Conservation (phyloP, 2,888 invertebrate species). For the Crepidodera aurea region DNA sequence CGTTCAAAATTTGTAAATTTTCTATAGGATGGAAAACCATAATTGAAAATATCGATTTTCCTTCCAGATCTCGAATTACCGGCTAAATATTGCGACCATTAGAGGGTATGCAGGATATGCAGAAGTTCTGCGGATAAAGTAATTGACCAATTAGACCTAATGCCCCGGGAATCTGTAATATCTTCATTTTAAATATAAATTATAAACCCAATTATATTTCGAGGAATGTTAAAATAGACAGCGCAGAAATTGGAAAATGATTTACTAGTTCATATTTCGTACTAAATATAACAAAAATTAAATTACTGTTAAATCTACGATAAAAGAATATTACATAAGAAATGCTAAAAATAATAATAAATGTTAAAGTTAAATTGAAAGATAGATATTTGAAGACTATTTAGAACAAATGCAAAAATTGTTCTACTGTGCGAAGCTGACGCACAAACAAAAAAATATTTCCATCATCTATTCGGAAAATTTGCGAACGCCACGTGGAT, state of each 20-base stretch:
- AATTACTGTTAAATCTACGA: too few species aligned
- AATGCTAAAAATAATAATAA: too few species aligned
- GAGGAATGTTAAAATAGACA: background rate
- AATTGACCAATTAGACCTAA: slow-evolving; percentile 14
- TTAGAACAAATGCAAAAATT: too few species aligned
- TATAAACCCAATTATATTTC: slow-evolving; percentile 1
- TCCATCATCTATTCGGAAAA: too few species aligned
- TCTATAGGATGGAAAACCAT: slow-evolving; percentile 19
- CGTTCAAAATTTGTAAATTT: slow-evolving; percentile 24
- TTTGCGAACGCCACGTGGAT: too few species aligned
- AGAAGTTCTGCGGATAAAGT: slow-evolving; percentile 16
- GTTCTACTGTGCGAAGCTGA: too few species aligned
- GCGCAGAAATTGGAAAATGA: background rate
- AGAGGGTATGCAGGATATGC: slow-evolving; percentile 21
- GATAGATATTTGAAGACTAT: too few species aligned
- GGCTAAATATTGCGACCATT: slow-evolving; percentile 26
- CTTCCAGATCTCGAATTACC: background rate
- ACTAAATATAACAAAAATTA: too few species aligned
- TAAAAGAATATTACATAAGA: too few species aligned
- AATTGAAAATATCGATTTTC: slow-evolving; percentile 27
- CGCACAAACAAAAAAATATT: too few species aligned
- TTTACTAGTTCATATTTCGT: too few species aligned
- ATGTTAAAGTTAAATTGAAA: too few species aligned
- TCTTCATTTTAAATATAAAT: slow-evolving; percentile 13
- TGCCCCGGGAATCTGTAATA: background rate